Evolutionary conservation across 2,113 vertebrate genomes (phyloP), one percentile per base, ranked within the genome.

Genomic region (Saccopteryx bilineata): DNA sequence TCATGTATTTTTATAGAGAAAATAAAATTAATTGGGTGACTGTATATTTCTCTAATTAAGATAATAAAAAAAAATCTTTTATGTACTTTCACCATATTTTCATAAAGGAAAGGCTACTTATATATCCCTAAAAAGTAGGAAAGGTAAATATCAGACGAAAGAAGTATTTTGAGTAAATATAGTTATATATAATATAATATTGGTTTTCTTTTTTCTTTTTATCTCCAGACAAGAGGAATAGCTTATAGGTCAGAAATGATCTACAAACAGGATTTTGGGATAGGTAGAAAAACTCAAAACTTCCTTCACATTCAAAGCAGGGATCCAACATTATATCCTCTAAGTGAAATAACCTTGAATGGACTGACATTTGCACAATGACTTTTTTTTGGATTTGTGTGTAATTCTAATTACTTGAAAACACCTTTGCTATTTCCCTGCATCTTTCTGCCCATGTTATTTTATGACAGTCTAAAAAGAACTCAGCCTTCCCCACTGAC

Each of bases 371-470:
- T 97, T 97, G 95, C 96, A 96, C 96, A 96, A 90, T 90, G 95
- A 90, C 95, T 97, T 97, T 97, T 91, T 96, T 95, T 95, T 81
- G 92, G 58, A 97, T 97, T 88, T 92, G 81, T 93, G 92, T 97
- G 85, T 96, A 76, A 90, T 97, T 97, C 85, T 97, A 97, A 97
- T 97, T 96, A 96, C 81, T 95, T 96, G 94, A 96, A 97, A 95
- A 96, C 96, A 92, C 93, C 91, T 97, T 90, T 46, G 90, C 88
- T 97, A 80, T 97, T 90, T 95, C 82, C 79, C 63, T 71, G 81
- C 89, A 85, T 96, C 46, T 63, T 96, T 95, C 72, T 81, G 88
- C 52, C 88, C 88, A 78, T 85, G 92, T 92, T 96, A 90, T 92
- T 97, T 96, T 94, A 94, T 92, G 94, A 50, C 68, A 74, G 74